A percentile compares a stretch with the other conserved stretches of the same genome.
phyloP scores from a whole-genome alignment of 2,797 vertebrate species.

The Coluber constrictor region DNA sequence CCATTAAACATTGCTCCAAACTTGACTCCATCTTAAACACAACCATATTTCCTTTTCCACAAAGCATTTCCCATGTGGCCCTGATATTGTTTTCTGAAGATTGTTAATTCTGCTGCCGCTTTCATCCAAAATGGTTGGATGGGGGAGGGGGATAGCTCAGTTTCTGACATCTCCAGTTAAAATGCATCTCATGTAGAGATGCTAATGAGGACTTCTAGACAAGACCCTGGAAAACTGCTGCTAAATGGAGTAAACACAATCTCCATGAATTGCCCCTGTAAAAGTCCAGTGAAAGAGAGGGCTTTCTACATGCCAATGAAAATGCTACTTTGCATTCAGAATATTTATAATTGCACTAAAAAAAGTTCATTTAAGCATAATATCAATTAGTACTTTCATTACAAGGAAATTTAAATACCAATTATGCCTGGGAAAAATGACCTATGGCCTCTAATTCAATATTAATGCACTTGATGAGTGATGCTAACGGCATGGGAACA shows the following conservation, averaged over 20 bases:
- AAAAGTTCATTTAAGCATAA: slow-evolving; percentile 83
- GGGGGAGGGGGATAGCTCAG: background rate
- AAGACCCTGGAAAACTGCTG: background rate
- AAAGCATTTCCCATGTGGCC: background rate
- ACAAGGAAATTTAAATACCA: slow-evolving; percentile 87
- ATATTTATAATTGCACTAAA: slow-evolving; percentile 85
- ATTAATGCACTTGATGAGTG: slow-evolving; percentile 89
- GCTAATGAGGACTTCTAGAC: background rate
- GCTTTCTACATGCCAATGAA: background rate
- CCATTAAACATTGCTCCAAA: background rate
- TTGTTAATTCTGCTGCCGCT: background rate
- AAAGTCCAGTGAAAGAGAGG: background rate
- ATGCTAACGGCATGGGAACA: slow-evolving; percentile 82
- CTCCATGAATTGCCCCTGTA: background rate
- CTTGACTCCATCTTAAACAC: background rate
- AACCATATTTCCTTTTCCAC: background rate
- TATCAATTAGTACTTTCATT: slow-evolving; percentile 89
- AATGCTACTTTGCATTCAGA: slow-evolving; percentile 78
- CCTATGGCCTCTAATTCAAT: slow-evolving; percentile 80
- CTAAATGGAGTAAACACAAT: background rate
- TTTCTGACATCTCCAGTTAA: background rate
- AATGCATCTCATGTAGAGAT: background rate
- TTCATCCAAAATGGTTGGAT: background rate
- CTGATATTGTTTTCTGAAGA: background rate
- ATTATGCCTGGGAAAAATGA: slow-evolving; percentile 88